Evolutionary conservation across 2,797 vertebrate genomes (phyloP).

Genomic region (Buceros bicornis): DNA sequence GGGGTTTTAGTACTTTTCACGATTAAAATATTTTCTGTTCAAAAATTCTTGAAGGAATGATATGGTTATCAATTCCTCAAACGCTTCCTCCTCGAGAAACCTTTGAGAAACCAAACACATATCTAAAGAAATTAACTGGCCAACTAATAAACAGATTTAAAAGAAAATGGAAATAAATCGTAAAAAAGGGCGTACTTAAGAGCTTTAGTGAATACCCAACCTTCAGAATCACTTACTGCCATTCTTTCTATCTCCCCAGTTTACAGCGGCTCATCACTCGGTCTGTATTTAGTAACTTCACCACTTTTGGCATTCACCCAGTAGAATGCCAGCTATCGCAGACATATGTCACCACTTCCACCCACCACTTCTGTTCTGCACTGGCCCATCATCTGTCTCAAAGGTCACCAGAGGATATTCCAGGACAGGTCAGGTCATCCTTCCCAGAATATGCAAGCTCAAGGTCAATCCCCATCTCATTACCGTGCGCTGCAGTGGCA

Average conservation of each 20-base stretch:
- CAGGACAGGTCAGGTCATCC: not conserved
- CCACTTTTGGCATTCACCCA: not conserved
- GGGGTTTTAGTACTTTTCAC: not conserved
- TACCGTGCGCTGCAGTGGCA: rapidly evolving
- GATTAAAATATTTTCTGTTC: not conserved
- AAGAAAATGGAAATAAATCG: not conserved
- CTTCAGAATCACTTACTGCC: not conserved
- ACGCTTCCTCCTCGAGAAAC: not conserved
- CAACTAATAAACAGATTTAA: not conserved
- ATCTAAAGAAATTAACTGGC: not conserved
- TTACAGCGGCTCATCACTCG: not conserved
- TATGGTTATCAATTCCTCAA: not conserved
- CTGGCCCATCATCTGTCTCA: not conserved
- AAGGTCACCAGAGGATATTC: not conserved
- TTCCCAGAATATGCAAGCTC: not conserved
- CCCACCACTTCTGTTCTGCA: not conserved
- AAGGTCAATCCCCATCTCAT: not conserved
- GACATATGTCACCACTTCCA: not conserved
- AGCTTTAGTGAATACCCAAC: not conserved
- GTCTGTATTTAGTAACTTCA: not conserved
- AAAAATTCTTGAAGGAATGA: not conserved
- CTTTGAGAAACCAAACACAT: not conserved
- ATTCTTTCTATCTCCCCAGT: not conserved
- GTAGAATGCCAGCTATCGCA: not conserved
- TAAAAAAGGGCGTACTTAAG: not conserved